A percentile compares a stretch with the other conserved stretches of the same genome.
phyloP scores from a whole-genome alignment of 2,888 invertebrate species.

The Caradrina clavipalpis region DNA sequence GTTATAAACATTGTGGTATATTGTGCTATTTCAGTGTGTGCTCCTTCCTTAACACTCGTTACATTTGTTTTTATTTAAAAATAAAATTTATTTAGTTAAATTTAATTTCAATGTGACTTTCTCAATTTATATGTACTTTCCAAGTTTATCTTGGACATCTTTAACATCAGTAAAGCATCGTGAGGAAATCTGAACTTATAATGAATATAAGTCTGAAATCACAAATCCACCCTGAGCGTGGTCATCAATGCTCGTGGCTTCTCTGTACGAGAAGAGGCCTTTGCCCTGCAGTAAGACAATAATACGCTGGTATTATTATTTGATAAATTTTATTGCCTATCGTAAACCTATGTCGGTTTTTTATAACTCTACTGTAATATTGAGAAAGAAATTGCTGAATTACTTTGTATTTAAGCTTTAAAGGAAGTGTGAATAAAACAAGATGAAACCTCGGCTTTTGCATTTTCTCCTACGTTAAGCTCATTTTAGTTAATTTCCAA shows the following conservation, averaged over 20 bases:
- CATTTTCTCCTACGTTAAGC: conserved; percentile 20
- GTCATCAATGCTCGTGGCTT: too few relatives aligned
- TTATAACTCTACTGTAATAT: background rate
- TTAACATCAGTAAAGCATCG: too few relatives aligned
- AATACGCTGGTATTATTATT: too few relatives aligned
- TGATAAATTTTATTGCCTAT: too few relatives aligned
- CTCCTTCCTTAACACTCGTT: background rate
- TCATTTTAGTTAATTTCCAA: conserved; percentile 40
- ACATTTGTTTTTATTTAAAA: conserved; percentile 12
- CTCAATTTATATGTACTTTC: too few relatives aligned
- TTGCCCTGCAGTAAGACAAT: too few relatives aligned
- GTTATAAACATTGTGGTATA: conserved; percentile 15
- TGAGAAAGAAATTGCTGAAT: conserved; percentile 2
- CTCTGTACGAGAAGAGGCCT: too few relatives aligned
- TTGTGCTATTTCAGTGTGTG: background rate
- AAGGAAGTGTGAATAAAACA: conserved; percentile 21
- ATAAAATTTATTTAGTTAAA: background rate
- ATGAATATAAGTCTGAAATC: too few relatives aligned
- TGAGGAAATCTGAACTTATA: too few relatives aligned
- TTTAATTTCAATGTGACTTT: too few relatives aligned
- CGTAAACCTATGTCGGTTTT: background rate
- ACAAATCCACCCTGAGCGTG: too few relatives aligned
- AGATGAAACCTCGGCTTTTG: conserved; percentile 7
- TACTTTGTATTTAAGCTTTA: background rate
- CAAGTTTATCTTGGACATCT: too few relatives aligned